Evolutionary conservation across 1,140 invertebrate genomes (phyloP).

Genomic region (Gonioctena quinquepunctata): DNA sequence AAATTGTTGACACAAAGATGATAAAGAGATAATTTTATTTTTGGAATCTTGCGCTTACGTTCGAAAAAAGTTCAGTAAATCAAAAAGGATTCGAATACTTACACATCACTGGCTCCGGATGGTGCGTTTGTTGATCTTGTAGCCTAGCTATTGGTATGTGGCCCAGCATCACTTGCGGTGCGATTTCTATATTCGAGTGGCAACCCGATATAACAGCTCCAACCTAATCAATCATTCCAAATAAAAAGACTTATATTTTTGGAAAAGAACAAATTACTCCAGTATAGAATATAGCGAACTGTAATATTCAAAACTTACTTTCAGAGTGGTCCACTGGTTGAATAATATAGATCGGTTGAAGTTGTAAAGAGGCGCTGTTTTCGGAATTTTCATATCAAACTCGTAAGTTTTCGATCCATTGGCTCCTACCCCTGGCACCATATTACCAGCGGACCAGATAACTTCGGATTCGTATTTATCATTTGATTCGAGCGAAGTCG

Average conservation of each 20-base stretch:
- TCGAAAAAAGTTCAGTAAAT: no score
- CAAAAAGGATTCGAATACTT: no score
- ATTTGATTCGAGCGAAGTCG: background rate
- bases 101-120: background rate
- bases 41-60: no score
- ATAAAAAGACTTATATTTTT: background rate
- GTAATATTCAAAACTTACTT: background rate
- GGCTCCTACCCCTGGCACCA: background rate
- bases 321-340: background rate
- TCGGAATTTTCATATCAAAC: background rate
- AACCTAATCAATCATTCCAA: background rate
- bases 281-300: no score
- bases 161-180: background rate
- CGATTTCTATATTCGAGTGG: conserved; percentile 7
- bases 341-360: background rate
- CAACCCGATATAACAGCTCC: background rate
- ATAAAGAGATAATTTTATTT: background rate
- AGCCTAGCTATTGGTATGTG: background rate
- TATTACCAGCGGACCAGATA: background rate
- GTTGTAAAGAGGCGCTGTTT: background rate
- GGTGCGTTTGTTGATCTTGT: background rate
- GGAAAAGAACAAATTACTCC: background rate
- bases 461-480: background rate
- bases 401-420: background rate
- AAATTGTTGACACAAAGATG: background rate